Conservation (phyloP, 2,113 vertebrate genomes). For the Phylloscopus trochiloides region DNA sequence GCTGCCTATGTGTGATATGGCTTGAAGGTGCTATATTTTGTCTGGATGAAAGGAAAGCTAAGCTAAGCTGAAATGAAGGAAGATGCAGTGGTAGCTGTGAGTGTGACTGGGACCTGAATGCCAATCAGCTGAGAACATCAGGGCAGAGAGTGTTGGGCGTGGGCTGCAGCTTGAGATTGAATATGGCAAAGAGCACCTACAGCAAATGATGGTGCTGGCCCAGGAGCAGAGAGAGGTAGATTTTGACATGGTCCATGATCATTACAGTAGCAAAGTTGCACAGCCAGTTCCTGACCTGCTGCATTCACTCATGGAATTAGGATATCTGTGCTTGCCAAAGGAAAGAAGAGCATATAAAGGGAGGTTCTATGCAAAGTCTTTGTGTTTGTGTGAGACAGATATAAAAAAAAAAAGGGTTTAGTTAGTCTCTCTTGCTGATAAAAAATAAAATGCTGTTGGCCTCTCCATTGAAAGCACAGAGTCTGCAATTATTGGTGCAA, state of each 20-base stretch:
- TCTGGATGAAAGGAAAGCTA: background rate
- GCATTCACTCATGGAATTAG: rapidly evolving
- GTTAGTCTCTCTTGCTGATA: background rate
- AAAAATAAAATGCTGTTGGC: background rate
- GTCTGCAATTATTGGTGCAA: background rate
- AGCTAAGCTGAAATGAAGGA: background rate
- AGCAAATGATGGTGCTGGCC: background rate
- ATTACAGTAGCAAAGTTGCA: background rate
- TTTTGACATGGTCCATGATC: background rate
- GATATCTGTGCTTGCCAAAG: background rate
- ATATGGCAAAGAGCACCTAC: background rate
- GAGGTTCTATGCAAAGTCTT: background rate
- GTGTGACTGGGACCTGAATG: background rate
- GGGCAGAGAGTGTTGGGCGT: background rate
- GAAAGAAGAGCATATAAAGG: background rate
- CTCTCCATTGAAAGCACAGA: background rate
- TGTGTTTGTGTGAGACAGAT: background rate
- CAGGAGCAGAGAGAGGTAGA: background rate
- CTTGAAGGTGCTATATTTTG: background rate
- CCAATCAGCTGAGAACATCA: rapidly evolving
- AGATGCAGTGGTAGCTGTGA: background rate
- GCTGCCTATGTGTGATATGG: background rate
- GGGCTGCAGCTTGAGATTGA: background rate
- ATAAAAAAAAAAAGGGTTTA: background rate
- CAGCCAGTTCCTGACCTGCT: background rate